Evolutionary conservation across 2,888 invertebrate species (phyloP).

Genomic region (Hymenopus coronatus): DNA sequence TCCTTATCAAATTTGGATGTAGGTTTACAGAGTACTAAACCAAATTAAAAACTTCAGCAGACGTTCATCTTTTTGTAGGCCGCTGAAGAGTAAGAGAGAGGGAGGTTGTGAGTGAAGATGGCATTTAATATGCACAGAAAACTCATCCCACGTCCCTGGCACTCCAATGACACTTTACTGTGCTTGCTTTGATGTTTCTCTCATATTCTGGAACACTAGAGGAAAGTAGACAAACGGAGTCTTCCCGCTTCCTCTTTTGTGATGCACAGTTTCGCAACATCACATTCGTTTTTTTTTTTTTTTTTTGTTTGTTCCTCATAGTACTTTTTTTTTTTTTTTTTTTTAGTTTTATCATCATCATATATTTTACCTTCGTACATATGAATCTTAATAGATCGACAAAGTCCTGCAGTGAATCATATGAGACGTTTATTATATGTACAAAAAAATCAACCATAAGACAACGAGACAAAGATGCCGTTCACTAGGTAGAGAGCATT

Average conservation of each 20-base stretch:
- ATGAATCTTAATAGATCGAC: neutral
- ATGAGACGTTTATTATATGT: too few relatives aligned
- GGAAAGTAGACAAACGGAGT: neutral
- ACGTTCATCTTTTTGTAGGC: neutral
- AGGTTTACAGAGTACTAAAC: neutral
- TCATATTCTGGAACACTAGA: neutral
- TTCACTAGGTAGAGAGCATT: too few relatives aligned
- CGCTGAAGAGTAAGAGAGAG: neutral
- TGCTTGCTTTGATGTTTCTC: neutral
- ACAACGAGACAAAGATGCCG: too few relatives aligned
- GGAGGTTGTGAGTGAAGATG: neutral
- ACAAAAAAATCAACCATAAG: too few relatives aligned
- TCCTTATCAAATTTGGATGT: neutral
- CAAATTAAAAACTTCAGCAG: neutral
- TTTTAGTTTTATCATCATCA: neutral
- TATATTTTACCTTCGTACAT: neutral
- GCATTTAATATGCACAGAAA: neutral
- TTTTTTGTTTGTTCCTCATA: too few relatives aligned
- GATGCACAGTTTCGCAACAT: neutral
- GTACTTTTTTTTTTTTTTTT: too few relatives aligned
- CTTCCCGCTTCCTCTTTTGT: neutral
- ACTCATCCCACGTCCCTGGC: neutral
- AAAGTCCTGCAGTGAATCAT: too few relatives aligned
- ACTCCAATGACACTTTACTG: neutral
- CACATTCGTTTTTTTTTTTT: neutral